Evolutionary conservation across 2,113 vertebrate species (phyloP).

Genomic region (Rhombomys opimus): DNA sequence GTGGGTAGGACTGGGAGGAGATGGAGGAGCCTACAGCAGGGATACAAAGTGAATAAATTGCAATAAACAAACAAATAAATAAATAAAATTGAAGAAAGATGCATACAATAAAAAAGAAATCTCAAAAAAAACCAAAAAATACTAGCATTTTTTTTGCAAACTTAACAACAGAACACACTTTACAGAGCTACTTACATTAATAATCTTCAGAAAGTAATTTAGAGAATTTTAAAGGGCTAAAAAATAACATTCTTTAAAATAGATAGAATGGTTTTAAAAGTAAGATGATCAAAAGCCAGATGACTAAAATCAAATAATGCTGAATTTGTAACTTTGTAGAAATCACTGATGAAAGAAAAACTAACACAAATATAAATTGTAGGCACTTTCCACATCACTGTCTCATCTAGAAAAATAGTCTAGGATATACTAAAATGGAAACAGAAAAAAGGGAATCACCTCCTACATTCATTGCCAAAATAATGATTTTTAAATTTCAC

Average conservation of each 20-base stretch:
- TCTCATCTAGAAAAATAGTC: neutral
- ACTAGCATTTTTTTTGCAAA: neutral
- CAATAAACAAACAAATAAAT: too few species aligned
- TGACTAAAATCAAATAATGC: neutral
- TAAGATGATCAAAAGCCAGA: neutral
- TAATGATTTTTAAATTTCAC: neutral
- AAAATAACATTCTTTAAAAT: conserved; percentile 32
- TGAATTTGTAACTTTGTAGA: neutral
- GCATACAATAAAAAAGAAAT: neutral
- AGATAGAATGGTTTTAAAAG: neutral
- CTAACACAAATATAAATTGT: conserved; percentile 34
- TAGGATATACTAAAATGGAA: neutral
- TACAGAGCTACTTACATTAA: neutral
- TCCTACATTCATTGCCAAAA: neutral
- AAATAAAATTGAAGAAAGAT: too few species aligned
- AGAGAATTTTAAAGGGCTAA: neutral
- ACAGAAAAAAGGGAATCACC: neutral
- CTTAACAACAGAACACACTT: neutral
- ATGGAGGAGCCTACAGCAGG: too few species aligned
- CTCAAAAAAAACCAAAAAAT: neutral
- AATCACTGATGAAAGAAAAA: neutral
- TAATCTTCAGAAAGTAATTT: neutral
- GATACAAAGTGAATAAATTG: too few species aligned
- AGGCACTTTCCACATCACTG: neutral
- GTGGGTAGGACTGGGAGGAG: too few species aligned